These are phyloP conservation scores for Haemorhous mexicanus DNA, from an alignment of 2,113 vertebrate genomes.

Conservation along the genomic window DNA sequence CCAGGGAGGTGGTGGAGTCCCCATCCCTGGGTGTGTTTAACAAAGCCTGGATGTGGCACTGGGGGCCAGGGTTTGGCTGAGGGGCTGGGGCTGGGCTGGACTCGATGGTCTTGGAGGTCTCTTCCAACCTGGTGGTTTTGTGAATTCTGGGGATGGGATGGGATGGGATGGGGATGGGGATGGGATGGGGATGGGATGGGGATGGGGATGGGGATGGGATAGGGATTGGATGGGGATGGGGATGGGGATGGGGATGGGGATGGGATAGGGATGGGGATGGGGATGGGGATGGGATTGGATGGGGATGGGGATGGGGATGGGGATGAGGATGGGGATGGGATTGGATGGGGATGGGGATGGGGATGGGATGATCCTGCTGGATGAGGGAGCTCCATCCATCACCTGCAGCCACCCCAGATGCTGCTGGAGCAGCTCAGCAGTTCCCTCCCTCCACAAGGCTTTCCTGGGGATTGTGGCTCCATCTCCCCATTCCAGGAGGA, in stretches of 20 bases:
- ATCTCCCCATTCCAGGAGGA: background rate
- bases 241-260: background rate
- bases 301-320: background rate
- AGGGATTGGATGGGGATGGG: too few species aligned
- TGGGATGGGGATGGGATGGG: background rate
- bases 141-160: background rate
- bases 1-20: too few species aligned
- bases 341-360: too few species aligned
- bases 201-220: background rate
- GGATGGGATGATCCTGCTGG: background rate
- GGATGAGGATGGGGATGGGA: too few species aligned
- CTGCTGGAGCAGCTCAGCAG: background rate
- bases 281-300: background rate
- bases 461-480: background rate
- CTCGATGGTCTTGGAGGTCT: too few species aligned
- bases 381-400: background rate
- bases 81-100: background rate
- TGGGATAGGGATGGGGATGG: too few species aligned
- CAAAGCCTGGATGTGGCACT: background rate
- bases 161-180: too few species aligned
- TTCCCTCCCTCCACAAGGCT: background rate
- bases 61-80: background rate
- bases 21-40: too few species aligned
- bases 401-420: accelerated
- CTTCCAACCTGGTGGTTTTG: background rate